Percentiles rank a stretch among this genome's conserved stretches.
These are phyloP conservation scores for Adrianichthys oophorus DNA, from an alignment of 2,797 vertebrate species.

Conservation along the genomic window DNA sequence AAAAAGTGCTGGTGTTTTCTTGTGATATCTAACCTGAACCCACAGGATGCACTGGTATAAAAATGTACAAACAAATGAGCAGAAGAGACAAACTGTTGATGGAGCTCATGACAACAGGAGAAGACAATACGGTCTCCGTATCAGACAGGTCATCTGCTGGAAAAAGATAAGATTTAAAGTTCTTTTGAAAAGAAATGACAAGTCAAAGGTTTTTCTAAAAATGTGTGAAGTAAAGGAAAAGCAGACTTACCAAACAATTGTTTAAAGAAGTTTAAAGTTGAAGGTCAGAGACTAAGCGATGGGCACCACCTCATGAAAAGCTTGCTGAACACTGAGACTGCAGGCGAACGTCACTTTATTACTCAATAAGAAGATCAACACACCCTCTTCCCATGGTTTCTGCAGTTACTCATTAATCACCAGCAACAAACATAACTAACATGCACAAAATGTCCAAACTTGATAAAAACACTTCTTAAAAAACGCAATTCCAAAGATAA, in stretches of 20 bases:
- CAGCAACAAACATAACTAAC: slow-evolving; percentile 62
- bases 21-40: slow-evolving; percentile 60
- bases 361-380: slow-evolving; percentile 48
- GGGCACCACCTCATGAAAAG: not conserved
- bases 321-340: slow-evolving; percentile 10
- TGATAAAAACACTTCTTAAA: slow-evolving; percentile 1
- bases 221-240: not conserved
- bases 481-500: not conserved
- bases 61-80: slow-evolving; percentile 36
- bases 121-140: not conserved
- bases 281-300: slow-evolving; percentile 2
- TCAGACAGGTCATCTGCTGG: slow-evolving; percentile 26
- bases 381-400: slow-evolving; percentile 51
- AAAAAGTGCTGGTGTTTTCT: not conserved
- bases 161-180: slow-evolving; percentile 5
- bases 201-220: not conserved
- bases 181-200: not conserved
- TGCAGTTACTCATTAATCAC: slow-evolving; percentile 78
- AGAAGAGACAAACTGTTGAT: slow-evolving; percentile 25
- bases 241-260: slow-evolving; percentile 45
- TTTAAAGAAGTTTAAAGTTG: slow-evolving; percentile 1
- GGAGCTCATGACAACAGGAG: slow-evolving; percentile 55
- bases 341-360: slow-evolving; percentile 29
- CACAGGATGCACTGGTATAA: slow-evolving; percentile 36
- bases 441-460: slow-evolving; percentile 18